Base-by-base conservation (phyloP, 2,888 invertebrate species). In the Vannuccia rotundouncinata region DNA sequence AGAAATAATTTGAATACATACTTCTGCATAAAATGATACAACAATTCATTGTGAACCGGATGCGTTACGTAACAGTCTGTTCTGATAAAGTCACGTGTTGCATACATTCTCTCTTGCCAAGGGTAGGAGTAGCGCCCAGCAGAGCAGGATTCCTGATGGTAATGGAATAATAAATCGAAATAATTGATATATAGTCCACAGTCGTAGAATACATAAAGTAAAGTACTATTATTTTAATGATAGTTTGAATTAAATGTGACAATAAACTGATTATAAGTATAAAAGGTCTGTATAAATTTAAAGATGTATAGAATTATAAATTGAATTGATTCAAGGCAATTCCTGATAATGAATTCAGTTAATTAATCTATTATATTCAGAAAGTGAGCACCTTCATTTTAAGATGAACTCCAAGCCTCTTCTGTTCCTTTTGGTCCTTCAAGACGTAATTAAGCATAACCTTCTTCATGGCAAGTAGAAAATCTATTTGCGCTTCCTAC, bases 101-200 rank as follows among this genome's bases (percentile, higher is more conserved):
- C 87, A 82, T 91, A 87, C 81, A 90, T 90, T 31, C 89, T 88
- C 5, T 91, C 89, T 87, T 94, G 94, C 95, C 95, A 95, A 0
- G 95, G 92, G 80, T 93, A 87, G 5, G 83, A 81, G 28, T 79
- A 74, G 10, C 87, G 82, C 29, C 87, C 87, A 0, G 86, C 87
- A 28, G 84, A 83, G 75, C 85, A 83, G n/a, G 86, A 85, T 1
- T 83, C 83, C 86, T 86, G 83, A 27, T 29, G n/a, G n/a, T n/a
- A n/a, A n/a, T n/a, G n/a, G n/a, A 66, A 59, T 59, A n/a, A n/a
- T n/a, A n/a, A n/a, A n/a, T n/a, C n/a, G n/a, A n/a, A n/a, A n/a
- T n/a, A n/a, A n/a, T n/a, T n/a, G n/a, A n/a, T n/a, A n/a, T n/a
- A n/a, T n/a, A n/a, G n/a, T n/a, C n/a, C n/a, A n/a, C n/a, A n/a